Evolutionary conservation across 2,797 vertebrate species (phyloP).

Genomic region (Ptychobarbus kaznakovi): DNA sequence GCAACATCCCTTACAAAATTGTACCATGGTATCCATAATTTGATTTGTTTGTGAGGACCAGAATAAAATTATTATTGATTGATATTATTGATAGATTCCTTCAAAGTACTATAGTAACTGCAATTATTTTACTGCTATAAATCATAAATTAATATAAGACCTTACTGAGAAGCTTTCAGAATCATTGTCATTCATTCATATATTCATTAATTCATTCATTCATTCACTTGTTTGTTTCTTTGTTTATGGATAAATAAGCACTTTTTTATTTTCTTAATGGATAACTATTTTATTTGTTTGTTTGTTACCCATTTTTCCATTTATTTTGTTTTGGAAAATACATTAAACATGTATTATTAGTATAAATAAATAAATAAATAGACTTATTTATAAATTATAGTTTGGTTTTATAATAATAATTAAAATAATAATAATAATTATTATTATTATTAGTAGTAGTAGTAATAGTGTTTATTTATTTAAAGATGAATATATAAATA

Average conservation of each 20-base stretch:
- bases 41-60: too few relatives aligned
- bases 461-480: not conserved
- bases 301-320: not conserved
- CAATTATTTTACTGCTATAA: not conserved
- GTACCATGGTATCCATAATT: not conserved
- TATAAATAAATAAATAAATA: not conserved
- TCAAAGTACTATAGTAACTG: not conserved
- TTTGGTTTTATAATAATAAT: not conserved
- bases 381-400: not conserved
- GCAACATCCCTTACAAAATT: not conserved
- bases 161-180: not conserved
- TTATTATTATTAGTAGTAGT: too few relatives aligned
- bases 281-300: not conserved
- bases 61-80: too few relatives aligned
- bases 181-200: not conserved
- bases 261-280: not conserved
- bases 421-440: not conserved
- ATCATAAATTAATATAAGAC: not conserved
- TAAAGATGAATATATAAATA: not conserved
- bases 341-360: not conserved
- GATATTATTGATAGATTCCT: too few relatives aligned
- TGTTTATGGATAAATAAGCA: not conserved
- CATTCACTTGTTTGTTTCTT: not conserved
- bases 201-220: not conserved
- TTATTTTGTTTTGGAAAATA: not conserved